These are phyloP conservation scores for human (Homo sapiens) DNA, from an alignment of 2,113 vertebrate species.

Conservation along the genomic window DNA sequence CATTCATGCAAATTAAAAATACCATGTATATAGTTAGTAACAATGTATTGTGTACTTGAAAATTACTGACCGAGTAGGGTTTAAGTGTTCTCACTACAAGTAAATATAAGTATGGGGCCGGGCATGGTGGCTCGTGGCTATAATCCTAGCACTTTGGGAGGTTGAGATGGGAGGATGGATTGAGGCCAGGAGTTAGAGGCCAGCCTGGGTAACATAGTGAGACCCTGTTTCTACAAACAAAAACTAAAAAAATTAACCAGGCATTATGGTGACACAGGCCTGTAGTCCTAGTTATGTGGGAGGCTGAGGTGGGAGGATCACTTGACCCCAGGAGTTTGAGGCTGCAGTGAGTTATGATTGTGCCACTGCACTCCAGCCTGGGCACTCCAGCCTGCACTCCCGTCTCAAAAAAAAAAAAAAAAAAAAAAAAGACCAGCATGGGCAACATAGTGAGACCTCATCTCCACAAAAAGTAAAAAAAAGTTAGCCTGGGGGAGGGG, in stretches of 20 bases:
- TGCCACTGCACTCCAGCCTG: too few relatives aligned
- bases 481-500: too few relatives aligned
- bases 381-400: too few relatives aligned
- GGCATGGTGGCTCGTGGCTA: neutral
- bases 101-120: neutral
- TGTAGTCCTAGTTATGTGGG: neutral
- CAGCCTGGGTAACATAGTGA: neutral
- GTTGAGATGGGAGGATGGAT: neutral
- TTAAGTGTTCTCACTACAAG: neutral
- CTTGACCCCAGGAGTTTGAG: neutral
- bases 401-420: too few relatives aligned
- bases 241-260: neutral
- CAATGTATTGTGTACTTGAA: neutral
- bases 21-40: neutral
- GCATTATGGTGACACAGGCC: neutral
- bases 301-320: neutral
- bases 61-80: neutral
- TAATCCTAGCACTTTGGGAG: neutral
- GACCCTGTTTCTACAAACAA: neutral
- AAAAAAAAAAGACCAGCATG: too few relatives aligned
- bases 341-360: neutral
- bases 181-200: neutral
- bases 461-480: too few relatives aligned
- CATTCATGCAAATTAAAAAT: neutral
- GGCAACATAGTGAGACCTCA: too few relatives aligned